These are phyloP conservation scores for Eledona agricola DNA, from an alignment of 2,888 invertebrate genomes.

Conservation along the genomic window DNA sequence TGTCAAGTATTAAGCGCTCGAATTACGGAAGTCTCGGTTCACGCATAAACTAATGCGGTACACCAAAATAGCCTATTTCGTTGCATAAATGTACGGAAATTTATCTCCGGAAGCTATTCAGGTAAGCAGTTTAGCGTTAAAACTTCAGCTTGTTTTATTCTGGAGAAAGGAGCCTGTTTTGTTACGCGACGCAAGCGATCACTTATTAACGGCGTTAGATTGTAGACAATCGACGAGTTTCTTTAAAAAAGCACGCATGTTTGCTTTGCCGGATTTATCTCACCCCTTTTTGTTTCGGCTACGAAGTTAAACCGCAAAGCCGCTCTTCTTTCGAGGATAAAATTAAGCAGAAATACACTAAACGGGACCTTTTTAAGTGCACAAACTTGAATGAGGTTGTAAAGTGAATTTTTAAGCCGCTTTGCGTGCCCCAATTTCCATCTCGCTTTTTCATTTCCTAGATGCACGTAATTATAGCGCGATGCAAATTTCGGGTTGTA, in stretches of 20 bases:
- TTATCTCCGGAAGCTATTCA: slow-evolving; percentile 31
- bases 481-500: too few species aligned
- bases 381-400: slow-evolving; percentile 22
- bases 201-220: slow-evolving; percentile 11
- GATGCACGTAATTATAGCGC: too few species aligned
- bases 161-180: slow-evolving; percentile 2
- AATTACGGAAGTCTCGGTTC: slow-evolving; percentile 41
- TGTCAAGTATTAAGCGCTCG: slow-evolving; percentile 45
- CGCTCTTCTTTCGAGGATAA: slow-evolving; percentile 12
- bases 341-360: slow-evolving; percentile 22
- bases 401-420: slow-evolving; percentile 28
- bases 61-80: slow-evolving; percentile 32
- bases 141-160: slow-evolving; percentile 21
- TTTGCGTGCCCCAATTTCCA: slow-evolving; percentile 26
- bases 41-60: slow-evolving; percentile 39
- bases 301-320: slow-evolving; percentile 16
- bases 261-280: not conserved
- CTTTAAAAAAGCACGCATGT: not conserved
- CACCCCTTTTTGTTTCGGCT: slow-evolving; percentile 7
- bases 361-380: slow-evolving; percentile 9
- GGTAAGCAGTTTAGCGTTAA: slow-evolving; percentile 28
- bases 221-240: slow-evolving; percentile 5
- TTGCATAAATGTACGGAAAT: slow-evolving; percentile 31
- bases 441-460: slow-evolving; percentile 22
- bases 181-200: slow-evolving; percentile 5